Evolutionary conservation across 2,797 vertebrate genomes (phyloP).

Genomic region (Typhlichthys subterraneus): DNA sequence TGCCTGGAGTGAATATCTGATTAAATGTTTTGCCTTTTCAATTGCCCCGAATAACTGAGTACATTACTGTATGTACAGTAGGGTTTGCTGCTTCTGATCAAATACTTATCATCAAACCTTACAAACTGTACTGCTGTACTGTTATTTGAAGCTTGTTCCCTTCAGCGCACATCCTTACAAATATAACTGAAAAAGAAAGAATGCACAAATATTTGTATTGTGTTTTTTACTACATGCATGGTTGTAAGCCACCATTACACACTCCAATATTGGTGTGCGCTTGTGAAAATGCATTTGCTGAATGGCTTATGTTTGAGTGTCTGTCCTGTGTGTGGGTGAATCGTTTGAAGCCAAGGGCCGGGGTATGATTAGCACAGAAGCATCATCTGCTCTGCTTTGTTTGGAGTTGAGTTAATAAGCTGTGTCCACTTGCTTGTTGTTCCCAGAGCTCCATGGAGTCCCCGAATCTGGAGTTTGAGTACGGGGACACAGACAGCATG

Average conservation of each 20-base stretch:
- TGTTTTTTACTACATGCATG: no score
- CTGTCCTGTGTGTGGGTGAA: conserved; percentile 16
- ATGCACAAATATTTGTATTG: no score
- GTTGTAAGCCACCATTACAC: no score
- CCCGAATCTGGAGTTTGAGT: conserved; percentile 92
- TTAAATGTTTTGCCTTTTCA: no score
- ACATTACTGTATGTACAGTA: no score
- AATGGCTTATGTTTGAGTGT: conserved; percentile 30
- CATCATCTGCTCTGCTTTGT: no score
- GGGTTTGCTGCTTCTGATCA: no score
- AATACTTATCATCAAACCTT: no score
- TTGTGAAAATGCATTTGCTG: conserved; percentile 15
- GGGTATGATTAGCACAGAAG: conserved; percentile 1
- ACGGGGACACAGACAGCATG: conserved; percentile 85
- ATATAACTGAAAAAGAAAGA: conserved; percentile 1
- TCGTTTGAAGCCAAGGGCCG: background rate
- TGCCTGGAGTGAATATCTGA: no score
- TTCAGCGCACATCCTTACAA: background rate
- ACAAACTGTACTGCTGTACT: no score
- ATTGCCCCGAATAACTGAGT: no score
- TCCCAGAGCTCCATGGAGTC: conserved; percentile 91
- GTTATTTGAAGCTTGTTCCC: background rate
- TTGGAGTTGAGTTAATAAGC: background rate
- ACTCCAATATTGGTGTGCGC: conserved; percentile 9
- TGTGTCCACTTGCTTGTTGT: conserved; percentile 18